Base-by-base conservation (phyloP, 2,888 invertebrate species). In the Pocota personata region DNA sequence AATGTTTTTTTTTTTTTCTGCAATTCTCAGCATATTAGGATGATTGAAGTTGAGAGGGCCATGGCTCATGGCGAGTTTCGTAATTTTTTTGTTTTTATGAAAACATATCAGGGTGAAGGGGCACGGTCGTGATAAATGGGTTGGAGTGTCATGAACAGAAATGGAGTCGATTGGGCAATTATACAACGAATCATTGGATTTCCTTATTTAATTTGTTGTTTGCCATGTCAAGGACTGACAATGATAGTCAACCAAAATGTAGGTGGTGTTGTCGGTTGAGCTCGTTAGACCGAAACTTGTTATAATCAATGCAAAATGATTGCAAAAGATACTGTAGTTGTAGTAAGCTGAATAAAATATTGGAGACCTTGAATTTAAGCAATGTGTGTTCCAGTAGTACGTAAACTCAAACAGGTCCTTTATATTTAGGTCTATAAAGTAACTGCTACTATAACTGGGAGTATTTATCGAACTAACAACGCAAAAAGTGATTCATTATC, bases 41-140 rank as follows among this genome's bases (percentile, higher is more conserved):
- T 82, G 76, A 86, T 77, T 76, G 66, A 76, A 77, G 60, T 40
- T 66, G 66, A 60, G 37, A 82, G 86, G 76, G 64, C 52, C 57
- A 46, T 62, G 67, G 66, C 43, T 46, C 30, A 32, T 64, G 19
- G 21, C 32, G 37, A 12, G 30, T 75, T 57, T 67, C 50, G 60
- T 52, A 52, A 67, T 24, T 55, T 46, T 19, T 52, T 21, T 30
- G 46, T 79, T n/a, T n/a, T n/a, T n/a, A 64, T 80, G 58, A 75
- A n/a, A n/a, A n/a, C n/a, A 75, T 71, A 71, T 75, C 69, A 79
- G 75, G 75, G 69, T 71, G 84, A 71, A 72, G 32, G 69, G 64
- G 78, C 78, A 72, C 55, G 66, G 57, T 71, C 76, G 62, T 76
- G 69, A 50, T 21, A 50, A 43, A 52, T 66, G 35, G 60, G 50